Percentiles rank a stretch among this genome's conserved stretches.
Conservation (phyloP, 2,888 invertebrate species). For the Drosophila tripunctata region DNA sequence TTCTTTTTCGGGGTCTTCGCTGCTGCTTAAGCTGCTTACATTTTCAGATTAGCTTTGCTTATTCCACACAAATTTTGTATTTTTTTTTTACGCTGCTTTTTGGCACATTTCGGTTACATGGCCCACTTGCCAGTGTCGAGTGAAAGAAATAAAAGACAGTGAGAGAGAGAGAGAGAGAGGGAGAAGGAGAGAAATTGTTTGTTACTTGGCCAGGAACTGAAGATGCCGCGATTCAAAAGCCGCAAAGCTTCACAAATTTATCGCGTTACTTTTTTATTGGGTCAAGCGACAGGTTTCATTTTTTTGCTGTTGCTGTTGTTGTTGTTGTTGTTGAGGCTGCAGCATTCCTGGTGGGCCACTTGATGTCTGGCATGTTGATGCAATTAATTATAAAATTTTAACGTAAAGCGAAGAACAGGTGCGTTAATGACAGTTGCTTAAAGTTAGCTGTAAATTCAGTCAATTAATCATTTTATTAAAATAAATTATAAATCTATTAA, state of each 20-base stretch:
- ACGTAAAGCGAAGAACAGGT: slow-evolving; percentile 38
- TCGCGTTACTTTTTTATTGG: slow-evolving; percentile 69
- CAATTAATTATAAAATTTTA: slow-evolving; percentile 63
- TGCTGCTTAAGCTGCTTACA: slow-evolving; percentile 52
- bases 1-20: slow-evolving; percentile 1
- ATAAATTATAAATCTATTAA: neutral
- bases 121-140: slow-evolving; percentile 62
- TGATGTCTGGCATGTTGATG: slow-evolving; percentile 47
- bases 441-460: neutral
- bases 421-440: slow-evolving; percentile 15
- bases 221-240: slow-evolving; percentile 48
- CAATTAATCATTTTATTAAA: neutral
- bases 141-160: slow-evolving; percentile 17
- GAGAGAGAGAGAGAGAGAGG: neutral
- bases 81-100: slow-evolving; percentile 44
- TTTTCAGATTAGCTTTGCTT: slow-evolving; percentile 71
- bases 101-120: slow-evolving; percentile 73
- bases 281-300: slow-evolving; percentile 73
- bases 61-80: slow-evolving; percentile 26
- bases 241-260: slow-evolving; percentile 57
- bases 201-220: slow-evolving; percentile 45
- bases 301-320: slow-evolving; percentile 27
- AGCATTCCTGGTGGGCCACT: slow-evolving; percentile 67
- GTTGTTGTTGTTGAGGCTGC: slow-evolving; percentile 7
- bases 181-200: slow-evolving; percentile 17